Conservation (phyloP, 1,140 invertebrate species). For the Hyles vespertilio region DNA sequence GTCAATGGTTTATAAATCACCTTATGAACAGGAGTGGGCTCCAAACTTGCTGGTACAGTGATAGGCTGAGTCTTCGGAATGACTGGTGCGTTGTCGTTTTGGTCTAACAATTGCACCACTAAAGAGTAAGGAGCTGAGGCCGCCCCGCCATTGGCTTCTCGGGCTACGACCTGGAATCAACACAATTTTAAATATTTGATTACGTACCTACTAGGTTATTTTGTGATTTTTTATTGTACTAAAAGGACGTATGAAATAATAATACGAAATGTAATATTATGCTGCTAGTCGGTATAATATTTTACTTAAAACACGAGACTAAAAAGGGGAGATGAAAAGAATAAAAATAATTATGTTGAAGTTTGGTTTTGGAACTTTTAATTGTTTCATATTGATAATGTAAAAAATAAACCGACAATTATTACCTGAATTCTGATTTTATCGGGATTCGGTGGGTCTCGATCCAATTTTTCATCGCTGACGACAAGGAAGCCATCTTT, state of each 20-base stretch:
- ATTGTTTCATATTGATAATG: no score
- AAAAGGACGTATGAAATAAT: no score
- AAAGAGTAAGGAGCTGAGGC: constrained; percentile 88
- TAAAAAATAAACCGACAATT: constrained; percentile 1
- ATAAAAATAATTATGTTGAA: no score
- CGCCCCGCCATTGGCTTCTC: constrained; percentile 85
- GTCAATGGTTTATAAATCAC: constrained; percentile 60
- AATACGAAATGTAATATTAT: no score
- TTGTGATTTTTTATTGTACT: no score
- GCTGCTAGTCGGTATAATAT: no score
- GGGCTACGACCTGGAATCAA: constrained; percentile 79
- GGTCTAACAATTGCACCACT: constrained; percentile 85
- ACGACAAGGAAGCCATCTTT: constrained; percentile 84
- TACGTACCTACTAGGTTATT: no score
- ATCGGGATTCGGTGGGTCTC: constrained; percentile 90
- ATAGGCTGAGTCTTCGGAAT: constrained; percentile 86
- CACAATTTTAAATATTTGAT: background rate
- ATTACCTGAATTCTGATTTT: constrained; percentile 83
- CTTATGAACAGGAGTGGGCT: constrained; percentile 84
- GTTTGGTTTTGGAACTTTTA: no score
- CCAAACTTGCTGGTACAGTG: constrained; percentile 87
- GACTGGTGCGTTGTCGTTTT: constrained; percentile 90
- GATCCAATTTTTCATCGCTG: constrained; percentile 88
- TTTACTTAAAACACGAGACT: no score
- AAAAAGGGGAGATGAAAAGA: no score